These are phyloP conservation scores for Netelia inedita DNA, from an alignment of 2,888 invertebrate species.

Conservation along the genomic window DNA sequence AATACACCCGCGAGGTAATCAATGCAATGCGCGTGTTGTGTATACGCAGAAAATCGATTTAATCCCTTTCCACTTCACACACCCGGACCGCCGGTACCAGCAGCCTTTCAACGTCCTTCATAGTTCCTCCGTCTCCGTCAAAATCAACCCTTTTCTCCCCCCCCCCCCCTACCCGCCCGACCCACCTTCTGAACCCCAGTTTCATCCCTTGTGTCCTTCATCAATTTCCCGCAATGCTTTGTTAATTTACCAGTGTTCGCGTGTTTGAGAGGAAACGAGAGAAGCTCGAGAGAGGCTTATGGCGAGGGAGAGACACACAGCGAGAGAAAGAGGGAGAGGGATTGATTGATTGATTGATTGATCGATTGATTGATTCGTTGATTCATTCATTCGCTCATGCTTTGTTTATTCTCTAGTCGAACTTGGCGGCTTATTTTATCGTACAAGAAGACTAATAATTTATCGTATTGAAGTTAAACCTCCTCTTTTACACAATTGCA, in stretches of 20 bases:
- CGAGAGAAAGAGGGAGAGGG: not conserved
- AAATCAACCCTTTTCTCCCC: conserved; percentile 30
- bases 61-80: conserved; percentile 15
- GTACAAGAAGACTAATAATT: too few species aligned
- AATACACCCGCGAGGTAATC: conserved; percentile 50
- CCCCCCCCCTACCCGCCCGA: conserved; percentile 9
- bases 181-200: not conserved
- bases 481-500: too few species aligned
- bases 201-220: not conserved
- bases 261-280: conserved; percentile 44
- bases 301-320: not conserved
- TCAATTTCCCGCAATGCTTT: conserved; percentile 9
- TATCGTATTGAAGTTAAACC: too few species aligned
- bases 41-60: conserved; percentile 62
- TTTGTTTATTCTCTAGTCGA: too few species aligned
- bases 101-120: conserved; percentile 38
- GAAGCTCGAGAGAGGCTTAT: conserved; percentile 46
- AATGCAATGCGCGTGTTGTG: conserved; percentile 59
- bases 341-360: not conserved
- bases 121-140: conserved; percentile 10
- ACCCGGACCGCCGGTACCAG: conserved; percentile 52
- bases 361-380: too few species aligned
- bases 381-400: too few species aligned
- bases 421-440: too few species aligned
- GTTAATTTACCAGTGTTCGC: conserved; percentile 60